Evolutionary conservation across 2,888 invertebrate species (phyloP).

Genomic region (Thalpophila matura): DNA sequence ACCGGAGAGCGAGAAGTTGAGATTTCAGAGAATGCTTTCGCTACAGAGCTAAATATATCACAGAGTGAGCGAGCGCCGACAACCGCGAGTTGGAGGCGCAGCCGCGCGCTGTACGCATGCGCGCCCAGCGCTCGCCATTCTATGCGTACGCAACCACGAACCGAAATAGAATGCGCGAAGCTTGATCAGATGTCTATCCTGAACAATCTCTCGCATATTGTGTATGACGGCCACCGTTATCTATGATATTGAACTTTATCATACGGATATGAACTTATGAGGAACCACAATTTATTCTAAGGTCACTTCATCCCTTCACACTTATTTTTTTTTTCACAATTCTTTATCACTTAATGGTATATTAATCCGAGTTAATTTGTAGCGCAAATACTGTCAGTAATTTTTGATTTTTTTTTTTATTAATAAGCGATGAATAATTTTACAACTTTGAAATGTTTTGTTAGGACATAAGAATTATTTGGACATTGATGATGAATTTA

Average conservation of each 20-base stretch:
- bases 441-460: neutral
- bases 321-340: neutral
- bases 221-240: slow-evolving; percentile 52
- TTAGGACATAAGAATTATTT: slow-evolving; percentile 8
- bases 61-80: slow-evolving; percentile 64
- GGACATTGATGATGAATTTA: slow-evolving; percentile 3
- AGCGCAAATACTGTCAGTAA: neutral
- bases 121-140: slow-evolving; percentile 50
- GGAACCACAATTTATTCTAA: slow-evolving; percentile 47
- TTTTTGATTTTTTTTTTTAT: neutral
- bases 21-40: slow-evolving; percentile 88
- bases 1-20: slow-evolving; percentile 87
- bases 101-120: slow-evolving; percentile 59
- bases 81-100: slow-evolving; percentile 62
- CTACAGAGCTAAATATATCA: slow-evolving; percentile 86
- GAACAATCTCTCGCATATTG: slow-evolving; percentile 52
- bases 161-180: slow-evolving; percentile 79
- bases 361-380: neutral
- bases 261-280: slow-evolving; percentile 49
- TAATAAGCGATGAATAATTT: slow-evolving; percentile 33
- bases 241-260: slow-evolving; percentile 67
- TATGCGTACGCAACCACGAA: slow-evolving; percentile 66
- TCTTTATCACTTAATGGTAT: neutral
- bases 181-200: slow-evolving; percentile 64
- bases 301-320: slow-evolving; percentile 31